Evolutionary conservation across 2,797 vertebrate genomes (phyloP).

Genomic region (Philypnodon macrostomus): DNA sequence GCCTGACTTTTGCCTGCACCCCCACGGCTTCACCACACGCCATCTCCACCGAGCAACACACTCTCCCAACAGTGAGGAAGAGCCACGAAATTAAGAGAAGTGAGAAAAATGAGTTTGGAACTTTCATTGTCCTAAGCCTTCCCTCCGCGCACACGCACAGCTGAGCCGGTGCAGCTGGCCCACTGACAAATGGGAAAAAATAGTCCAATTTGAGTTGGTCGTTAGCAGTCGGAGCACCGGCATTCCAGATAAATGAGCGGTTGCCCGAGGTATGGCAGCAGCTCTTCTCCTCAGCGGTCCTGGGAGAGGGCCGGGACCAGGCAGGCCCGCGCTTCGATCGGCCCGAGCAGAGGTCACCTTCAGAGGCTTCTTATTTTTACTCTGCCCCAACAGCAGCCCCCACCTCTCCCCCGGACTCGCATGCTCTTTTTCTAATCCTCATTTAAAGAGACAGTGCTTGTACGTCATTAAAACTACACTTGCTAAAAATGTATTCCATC

Average conservation of each 20-base stretch:
- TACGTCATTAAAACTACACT: slow-evolving; percentile 57
- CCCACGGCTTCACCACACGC: neutral
- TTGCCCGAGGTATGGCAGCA: slow-evolving; percentile 86
- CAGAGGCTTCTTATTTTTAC: no score
- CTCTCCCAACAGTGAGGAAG: slow-evolving; percentile 65
- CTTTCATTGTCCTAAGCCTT: slow-evolving; percentile 83
- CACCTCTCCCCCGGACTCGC: slow-evolving; percentile 60
- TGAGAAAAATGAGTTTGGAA: slow-evolving; percentile 85
- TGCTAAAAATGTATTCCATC: no score
- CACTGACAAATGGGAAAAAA: slow-evolving; percentile 91
- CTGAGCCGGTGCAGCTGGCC: slow-evolving; percentile 87
- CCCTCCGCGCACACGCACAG: slow-evolving; percentile 80
- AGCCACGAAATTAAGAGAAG: slow-evolving; percentile 69
- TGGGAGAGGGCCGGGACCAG: slow-evolving; percentile 75
- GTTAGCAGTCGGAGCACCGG: slow-evolving; percentile 83
- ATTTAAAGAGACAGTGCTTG: slow-evolving; percentile 71
- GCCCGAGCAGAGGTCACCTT: slow-evolving; percentile 84
- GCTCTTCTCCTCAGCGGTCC: slow-evolving; percentile 80
- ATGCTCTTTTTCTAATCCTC: slow-evolving; percentile 59
- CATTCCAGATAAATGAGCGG: slow-evolving; percentile 83
- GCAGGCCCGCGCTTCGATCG: slow-evolving; percentile 77
- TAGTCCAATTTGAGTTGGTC: slow-evolving; percentile 92
- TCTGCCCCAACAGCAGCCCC: no score
- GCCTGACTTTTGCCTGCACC: neutral
- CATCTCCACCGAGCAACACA: slow-evolving; percentile 62